These are phyloP conservation scores for Solea solea DNA, from an alignment of 2,113 vertebrate species.

Conservation along the genomic window DNA sequence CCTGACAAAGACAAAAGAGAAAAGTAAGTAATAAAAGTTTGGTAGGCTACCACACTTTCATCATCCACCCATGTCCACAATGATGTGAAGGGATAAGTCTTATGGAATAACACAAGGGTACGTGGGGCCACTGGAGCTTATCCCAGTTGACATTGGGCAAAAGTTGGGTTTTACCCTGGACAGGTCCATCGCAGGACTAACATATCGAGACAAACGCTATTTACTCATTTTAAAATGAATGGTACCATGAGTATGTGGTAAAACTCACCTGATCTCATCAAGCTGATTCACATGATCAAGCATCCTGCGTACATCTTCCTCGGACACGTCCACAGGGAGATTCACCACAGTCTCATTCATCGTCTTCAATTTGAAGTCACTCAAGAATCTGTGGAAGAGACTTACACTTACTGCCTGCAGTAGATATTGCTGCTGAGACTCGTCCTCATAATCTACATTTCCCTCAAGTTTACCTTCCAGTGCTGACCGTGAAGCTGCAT, in stretches of 20 bases:
- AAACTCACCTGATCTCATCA: constrained; percentile 48
- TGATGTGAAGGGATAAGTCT: no score
- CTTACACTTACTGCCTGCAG: neutral
- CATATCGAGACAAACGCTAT: no score
- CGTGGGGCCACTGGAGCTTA: no score
- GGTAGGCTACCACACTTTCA: neutral
- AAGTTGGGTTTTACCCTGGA: neutral
- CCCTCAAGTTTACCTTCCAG: no score
- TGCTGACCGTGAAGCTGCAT: no score
- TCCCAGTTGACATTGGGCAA: no score
- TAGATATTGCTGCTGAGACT: neutral
- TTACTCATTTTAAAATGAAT: no score
- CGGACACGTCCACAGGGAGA: constrained; percentile 38
- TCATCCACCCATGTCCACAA: no score
- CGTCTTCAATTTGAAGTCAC: constrained; percentile 1
- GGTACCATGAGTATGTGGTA: no score
- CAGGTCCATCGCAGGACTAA: neutral
- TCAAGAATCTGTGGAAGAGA: constrained; percentile 32
- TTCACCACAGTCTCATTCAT: neutral
- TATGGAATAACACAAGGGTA: no score
- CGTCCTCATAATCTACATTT: no score
- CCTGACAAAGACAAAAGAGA: constrained; percentile 21
- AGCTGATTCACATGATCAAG: constrained; percentile 48
- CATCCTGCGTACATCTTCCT: constrained; percentile 53
- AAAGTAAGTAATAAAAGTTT: no score